Evolutionary conservation across 2,113 vertebrate species (phyloP).

Genomic region (Mesembrinibis cayennensis): DNA sequence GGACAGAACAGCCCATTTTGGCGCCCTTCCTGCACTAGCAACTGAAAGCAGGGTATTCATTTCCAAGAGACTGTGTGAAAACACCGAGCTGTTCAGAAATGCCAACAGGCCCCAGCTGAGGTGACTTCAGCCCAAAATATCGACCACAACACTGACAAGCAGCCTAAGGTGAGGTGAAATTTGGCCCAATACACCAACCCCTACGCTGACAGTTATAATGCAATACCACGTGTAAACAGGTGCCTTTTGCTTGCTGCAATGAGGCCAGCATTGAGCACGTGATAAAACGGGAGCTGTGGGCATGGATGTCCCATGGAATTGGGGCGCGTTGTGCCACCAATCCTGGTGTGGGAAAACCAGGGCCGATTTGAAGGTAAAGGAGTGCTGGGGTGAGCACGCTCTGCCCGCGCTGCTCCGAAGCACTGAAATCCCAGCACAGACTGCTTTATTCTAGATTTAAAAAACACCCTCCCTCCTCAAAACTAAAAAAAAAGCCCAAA

Average conservation of each 20-base stretch:
- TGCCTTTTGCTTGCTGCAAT: background rate
- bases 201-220: accelerated
- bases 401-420: accelerated
- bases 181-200: too few relatives aligned
- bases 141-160: accelerated
- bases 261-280: accelerated
- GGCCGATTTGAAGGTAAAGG: background rate
- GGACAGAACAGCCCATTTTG: accelerated
- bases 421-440: background rate
- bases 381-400: accelerated
- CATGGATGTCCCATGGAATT: accelerated
- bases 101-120: background rate
- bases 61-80: background rate
- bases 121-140: background rate
- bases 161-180: background rate
- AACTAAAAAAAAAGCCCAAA: background rate
- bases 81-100: accelerated
- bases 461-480: background rate
- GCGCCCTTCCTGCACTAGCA: accelerated
- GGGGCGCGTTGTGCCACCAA: accelerated
- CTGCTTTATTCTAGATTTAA: background rate
- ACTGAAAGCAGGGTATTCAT: accelerated
- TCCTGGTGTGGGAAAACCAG: background rate
- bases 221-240: accelerated
- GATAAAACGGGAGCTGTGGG: background rate